phyloP scores from a whole-genome alignment of 2,113 vertebrate genomes.

The Etheostoma spectabile region DNA sequence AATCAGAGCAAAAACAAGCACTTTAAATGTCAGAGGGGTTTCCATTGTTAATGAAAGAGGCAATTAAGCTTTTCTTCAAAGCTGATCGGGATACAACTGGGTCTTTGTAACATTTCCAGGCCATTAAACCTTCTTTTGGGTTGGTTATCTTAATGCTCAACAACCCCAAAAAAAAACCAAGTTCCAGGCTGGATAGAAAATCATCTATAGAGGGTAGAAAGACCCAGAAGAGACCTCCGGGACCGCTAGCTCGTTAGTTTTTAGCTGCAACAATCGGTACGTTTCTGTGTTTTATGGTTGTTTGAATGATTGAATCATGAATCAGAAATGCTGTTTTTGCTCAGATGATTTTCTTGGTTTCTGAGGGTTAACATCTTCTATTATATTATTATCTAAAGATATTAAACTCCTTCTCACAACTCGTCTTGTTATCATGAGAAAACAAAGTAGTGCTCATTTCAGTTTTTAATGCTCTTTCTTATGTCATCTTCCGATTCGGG shows the following conservation, averaged over 20 bases:
- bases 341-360: no score
- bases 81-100: not conserved
- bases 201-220: no score
- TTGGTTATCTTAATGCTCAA: not conserved
- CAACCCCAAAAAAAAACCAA: no score
- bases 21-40: not conserved
- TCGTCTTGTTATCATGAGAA: no score
- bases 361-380: not conserved
- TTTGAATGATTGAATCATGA: no score
- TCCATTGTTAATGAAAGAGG: not conserved
- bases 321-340: no score
- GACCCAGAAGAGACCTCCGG: no score
- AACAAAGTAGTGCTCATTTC: not conserved
- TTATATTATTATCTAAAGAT: not conserved
- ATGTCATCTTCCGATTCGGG: not conserved
- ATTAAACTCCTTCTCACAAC: not conserved
- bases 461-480: not conserved
- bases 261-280: no score
- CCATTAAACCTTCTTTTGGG: not conserved
- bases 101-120: not conserved
- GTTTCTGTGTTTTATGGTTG: no score
- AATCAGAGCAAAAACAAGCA: constrained; percentile 12
- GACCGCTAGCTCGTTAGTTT: no score
- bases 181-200: no score
- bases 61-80: constrained; percentile 16